Evolutionary conservation across 2,797 vertebrate species (phyloP), one percentile per base, ranked within the genome.

Genomic region (Hoplostethus mediterraneus): DNA sequence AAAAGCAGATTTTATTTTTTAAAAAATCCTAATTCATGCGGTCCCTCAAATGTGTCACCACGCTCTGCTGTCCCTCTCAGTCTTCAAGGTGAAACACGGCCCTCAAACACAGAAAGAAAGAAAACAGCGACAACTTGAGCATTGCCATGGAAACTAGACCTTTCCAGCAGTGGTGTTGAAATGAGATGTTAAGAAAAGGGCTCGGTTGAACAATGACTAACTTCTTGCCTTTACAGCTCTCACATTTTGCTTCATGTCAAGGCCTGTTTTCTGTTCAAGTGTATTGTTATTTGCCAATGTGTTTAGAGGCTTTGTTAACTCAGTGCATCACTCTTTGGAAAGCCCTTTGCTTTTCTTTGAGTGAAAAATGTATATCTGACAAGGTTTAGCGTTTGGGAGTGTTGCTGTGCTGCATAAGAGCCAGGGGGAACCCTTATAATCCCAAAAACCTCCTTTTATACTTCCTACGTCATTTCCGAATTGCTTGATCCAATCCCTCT

Each of bases 61-160:
- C 52, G 9, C 85, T 85, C 83, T 51, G 70, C 79, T 75, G 82
- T 90, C 81, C 1, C 83, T 86, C 80, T 77, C 67, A 63, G 81
- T 70, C 66, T 72, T 81, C 86, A 82, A 87, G 84, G 87, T 90
- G 85, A 89, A 89, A 78, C 79, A 1, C 84, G 77, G 80, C 85
- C 84, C 82, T 87, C 92, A 85, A 62, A 91, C 85, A 69, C 80
- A 80, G 80, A 80, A 72, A 55, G 13, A n/a, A n/a, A 65, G 51
- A 58, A 52, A 79, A 77, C 44, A 31, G 38, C 76, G 67, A 72
- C 55, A 85, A 67, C 65, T 61, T 61, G 54, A 67, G 67, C 62
- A 85, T 90, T 82, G 81, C 85, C 83, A 87, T 86, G 83, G 89
- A 90, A 93, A 93, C 87, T 61, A 79, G 59, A 44, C 61, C 57